Conservation (phyloP, 2,113 vertebrate species). For the Sarotherodon lohbergeri region DNA sequence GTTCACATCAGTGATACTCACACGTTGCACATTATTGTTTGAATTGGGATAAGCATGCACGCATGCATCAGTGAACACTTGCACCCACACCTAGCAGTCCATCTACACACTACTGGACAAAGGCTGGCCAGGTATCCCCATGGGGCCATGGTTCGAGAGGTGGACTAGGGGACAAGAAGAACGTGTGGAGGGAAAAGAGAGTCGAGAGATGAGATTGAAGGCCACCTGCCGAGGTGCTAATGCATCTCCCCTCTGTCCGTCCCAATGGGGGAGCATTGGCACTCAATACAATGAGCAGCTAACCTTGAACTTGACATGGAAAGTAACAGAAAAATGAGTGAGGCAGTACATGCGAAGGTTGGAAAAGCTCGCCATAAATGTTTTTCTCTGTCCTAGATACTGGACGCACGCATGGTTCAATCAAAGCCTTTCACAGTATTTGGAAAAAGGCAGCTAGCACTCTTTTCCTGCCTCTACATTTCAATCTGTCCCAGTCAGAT, state of each 20-base stretch:
- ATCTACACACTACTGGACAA: conserved; percentile 8
- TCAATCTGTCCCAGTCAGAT: not conserved
- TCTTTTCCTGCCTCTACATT: not conserved
- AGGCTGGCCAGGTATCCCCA: conserved; percentile 5
- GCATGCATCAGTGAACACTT: not conserved
- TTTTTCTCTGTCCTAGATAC: not conserved
- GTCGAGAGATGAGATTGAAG: conserved; percentile 48
- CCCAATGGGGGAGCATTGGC: conserved; percentile 46
- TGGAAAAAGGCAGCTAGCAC: conserved; percentile 1
- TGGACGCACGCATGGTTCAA: not conserved
- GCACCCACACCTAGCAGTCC: not conserved
- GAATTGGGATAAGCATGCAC: not conserved
- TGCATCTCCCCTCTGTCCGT: conserved; percentile 55
- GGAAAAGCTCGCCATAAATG: not conserved
- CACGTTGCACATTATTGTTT: not conserved
- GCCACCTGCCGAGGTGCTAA: conserved; percentile 70
- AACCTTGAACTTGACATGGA: conserved; percentile 66
- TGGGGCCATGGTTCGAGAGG: not conserved
- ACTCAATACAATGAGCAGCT: conserved; percentile 68
- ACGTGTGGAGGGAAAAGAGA: conserved; percentile 13
- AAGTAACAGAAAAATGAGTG: conserved; percentile 17
- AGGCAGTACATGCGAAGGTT: not conserved
- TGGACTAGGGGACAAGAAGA: conserved; percentile 1
- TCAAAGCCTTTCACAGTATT: conserved; percentile 12
- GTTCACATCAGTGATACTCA: not conserved